phyloP scores from a whole-genome alignment of 2,113 vertebrate species.

The Microcebus ravelobensis region DNA sequence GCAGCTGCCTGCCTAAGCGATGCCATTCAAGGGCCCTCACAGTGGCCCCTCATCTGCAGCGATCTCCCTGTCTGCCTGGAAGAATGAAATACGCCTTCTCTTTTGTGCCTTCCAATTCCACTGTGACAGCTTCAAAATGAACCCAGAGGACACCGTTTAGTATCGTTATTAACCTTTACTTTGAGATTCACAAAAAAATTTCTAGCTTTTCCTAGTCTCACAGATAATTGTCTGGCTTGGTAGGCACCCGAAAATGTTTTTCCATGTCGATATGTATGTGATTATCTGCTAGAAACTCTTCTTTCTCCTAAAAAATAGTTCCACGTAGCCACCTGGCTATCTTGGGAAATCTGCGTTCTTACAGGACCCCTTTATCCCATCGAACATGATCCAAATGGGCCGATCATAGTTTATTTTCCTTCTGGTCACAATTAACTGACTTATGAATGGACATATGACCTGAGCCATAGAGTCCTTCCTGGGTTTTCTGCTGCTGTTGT shows the following conservation, averaged over 20 bases:
- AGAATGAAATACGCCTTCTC: background rate
- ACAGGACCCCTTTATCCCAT: background rate
- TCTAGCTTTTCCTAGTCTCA: too few species aligned
- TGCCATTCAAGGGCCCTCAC: too few species aligned
- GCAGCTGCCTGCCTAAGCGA: accelerated
- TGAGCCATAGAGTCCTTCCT: background rate
- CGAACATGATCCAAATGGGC: background rate
- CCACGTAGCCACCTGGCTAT: background rate
- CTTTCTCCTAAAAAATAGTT: background rate
- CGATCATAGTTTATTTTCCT: background rate
- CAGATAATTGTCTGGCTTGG: background rate
- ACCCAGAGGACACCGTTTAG: background rate
- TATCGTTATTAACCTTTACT: background rate
- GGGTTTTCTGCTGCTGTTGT: background rate
- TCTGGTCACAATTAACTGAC: background rate
- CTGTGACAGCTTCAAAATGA: background rate
- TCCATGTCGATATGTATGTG: background rate
- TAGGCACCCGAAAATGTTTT: background rate
- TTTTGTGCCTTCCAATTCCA: background rate
- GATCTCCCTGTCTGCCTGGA: background rate
- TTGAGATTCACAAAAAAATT: too few species aligned
- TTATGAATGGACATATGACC: background rate
- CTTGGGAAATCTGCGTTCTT: background rate
- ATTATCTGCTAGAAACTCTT: background rate
- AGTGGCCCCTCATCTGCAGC: too few species aligned